phyloP scores from a whole-genome alignment of 2,888 invertebrate species.

The Dichetophora obliterata region DNA sequence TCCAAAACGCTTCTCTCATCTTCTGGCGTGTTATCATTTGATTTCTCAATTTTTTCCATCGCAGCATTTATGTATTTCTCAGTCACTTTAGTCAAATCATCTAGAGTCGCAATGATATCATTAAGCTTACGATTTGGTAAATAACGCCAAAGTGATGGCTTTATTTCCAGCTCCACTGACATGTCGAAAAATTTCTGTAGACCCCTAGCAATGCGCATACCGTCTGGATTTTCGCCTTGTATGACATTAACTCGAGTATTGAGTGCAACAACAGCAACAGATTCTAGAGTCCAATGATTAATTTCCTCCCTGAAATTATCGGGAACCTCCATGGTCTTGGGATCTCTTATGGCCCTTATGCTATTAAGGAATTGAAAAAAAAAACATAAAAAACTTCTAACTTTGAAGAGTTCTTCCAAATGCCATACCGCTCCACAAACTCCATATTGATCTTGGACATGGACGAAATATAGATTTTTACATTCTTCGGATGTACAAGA shows the following conservation, averaged over 20 bases:
- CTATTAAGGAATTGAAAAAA: background rate
- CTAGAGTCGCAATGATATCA: slow-evolving; percentile 53
- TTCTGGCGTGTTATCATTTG: slow-evolving; percentile 58
- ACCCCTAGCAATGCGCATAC: slow-evolving; percentile 42
- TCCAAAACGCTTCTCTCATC: slow-evolving; percentile 74
- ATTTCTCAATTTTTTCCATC: slow-evolving; percentile 58
- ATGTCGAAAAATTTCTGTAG: slow-evolving; percentile 48
- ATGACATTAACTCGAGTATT: slow-evolving; percentile 65
- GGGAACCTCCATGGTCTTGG: slow-evolving; percentile 65
- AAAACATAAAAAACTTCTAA: background rate
- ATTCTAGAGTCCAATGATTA: slow-evolving; percentile 74
- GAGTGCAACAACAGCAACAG: slow-evolving; percentile 68
- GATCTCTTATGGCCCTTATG: slow-evolving; percentile 55
- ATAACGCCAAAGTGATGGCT: slow-evolving; percentile 62
- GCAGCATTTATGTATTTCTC: slow-evolving; percentile 65
- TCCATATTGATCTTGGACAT: slow-evolving; percentile 71
- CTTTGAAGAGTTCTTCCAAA: background rate
- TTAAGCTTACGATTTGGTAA: slow-evolving; percentile 59
- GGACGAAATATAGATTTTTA: slow-evolving; percentile 71
- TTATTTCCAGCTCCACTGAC: slow-evolving; percentile 59
- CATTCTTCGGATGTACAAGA: slow-evolving; percentile 75
- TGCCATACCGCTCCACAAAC: slow-evolving; percentile 61
- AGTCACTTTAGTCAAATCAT: slow-evolving; percentile 58
- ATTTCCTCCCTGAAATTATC: slow-evolving; percentile 71
- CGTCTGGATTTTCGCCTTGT: slow-evolving; percentile 47